These are phyloP conservation scores for Salvelinus alpinus DNA, from an alignment of 2,113 vertebrate genomes.

Conservation along the genomic window DNA sequence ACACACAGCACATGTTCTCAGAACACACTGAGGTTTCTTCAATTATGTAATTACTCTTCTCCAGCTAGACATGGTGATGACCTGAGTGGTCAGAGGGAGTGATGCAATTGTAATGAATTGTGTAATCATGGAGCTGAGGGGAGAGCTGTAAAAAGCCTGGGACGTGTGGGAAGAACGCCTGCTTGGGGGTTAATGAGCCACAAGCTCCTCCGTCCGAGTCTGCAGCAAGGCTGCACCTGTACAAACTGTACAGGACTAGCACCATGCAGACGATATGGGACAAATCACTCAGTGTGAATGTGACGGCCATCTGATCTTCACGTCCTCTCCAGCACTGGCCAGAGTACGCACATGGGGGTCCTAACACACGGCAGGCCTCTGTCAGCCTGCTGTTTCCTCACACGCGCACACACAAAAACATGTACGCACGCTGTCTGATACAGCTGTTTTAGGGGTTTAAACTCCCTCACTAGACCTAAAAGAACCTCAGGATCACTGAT, in stretches of 20 bases:
- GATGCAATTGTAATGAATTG: not conserved
- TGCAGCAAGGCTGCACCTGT: slow-evolving; percentile 42
- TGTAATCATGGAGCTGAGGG: not conserved
- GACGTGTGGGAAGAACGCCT: not conserved
- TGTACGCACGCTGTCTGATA: not conserved
- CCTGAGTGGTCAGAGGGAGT: slow-evolving; percentile 19
- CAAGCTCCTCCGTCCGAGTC: not conserved
- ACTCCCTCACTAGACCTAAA: not conserved
- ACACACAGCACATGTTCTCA: not conserved
- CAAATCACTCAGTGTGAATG: slow-evolving; percentile 26
- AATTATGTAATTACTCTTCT: not conserved
- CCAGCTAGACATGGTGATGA: slow-evolving; percentile 13
- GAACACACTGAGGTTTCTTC: not conserved
- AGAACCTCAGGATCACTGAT: not conserved
- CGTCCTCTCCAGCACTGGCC: slow-evolving; percentile 9
- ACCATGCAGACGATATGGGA: slow-evolving; percentile 34
- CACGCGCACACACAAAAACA: not conserved
- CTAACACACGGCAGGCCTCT: not conserved
- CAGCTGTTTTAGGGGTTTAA: not conserved
- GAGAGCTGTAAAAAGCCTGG: slow-evolving; percentile 2
- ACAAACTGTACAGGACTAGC: slow-evolving; percentile 43
- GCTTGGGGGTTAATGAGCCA: slow-evolving; percentile 26
- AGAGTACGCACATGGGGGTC: slow-evolving; percentile 16
- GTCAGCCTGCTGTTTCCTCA: not conserved
- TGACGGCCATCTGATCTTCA: slow-evolving; percentile 25